Evolutionary conservation across 2,797 vertebrate species (phyloP).

Genomic region (Esox masquinongy): DNA sequence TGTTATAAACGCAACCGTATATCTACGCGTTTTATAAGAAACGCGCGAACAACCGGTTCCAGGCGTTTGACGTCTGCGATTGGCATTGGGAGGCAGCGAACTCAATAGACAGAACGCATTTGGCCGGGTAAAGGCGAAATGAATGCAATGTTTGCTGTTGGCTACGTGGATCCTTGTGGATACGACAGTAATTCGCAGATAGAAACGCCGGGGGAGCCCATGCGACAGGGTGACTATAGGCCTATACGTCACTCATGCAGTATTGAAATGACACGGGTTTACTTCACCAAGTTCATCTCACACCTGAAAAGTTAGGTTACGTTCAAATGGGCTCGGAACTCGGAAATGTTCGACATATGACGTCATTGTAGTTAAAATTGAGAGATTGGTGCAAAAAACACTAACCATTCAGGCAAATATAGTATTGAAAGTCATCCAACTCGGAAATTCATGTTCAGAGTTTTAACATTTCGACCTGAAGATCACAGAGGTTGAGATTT

Average conservation of each 20-base stretch:
- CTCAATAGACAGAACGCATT: conserved; percentile 29
- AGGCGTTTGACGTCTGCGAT: background rate
- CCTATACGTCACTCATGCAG: conserved; percentile 13
- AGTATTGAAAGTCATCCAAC: no score
- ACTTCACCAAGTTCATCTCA: background rate
- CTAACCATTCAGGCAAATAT: no score
- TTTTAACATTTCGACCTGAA: no score
- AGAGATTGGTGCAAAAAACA: no score
- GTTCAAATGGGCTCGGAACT: no score
- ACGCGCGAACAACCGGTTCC: background rate
- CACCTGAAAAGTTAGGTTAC: background rate
- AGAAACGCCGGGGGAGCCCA: conserved; percentile 5
- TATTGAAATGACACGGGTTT: background rate
- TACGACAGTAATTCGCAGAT: background rate
- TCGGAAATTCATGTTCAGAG: no score
- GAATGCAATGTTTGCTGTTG: background rate
- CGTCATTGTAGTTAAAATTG: no score
- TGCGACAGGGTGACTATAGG: background rate
- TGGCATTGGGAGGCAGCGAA: conserved; percentile 33
- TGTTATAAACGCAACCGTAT: background rate
- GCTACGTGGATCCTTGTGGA: conserved; percentile 42
- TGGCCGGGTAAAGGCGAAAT: conserved; percentile 38
- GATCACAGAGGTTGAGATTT: no score
- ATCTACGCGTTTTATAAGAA: background rate
- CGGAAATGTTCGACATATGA: no score